Evolutionary conservation across 2,888 invertebrate species (phyloP).

Genomic region (Nycteola revayana): DNA sequence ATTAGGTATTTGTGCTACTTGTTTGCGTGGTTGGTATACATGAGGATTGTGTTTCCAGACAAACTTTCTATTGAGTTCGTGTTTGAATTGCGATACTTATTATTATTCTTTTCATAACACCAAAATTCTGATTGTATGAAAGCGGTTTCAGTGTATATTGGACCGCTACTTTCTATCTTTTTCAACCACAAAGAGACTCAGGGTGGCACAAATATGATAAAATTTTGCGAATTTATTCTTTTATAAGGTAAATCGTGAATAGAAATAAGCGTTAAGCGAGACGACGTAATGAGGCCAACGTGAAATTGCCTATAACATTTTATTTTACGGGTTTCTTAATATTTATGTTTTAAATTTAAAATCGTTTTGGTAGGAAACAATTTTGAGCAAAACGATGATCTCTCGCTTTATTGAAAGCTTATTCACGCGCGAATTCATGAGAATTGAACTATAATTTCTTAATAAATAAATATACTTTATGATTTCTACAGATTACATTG

Average conservation of each 20-base stretch:
- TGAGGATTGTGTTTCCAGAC: too few species aligned
- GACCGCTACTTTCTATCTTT: constrained; percentile 18
- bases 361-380: too few species aligned
- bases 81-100: constrained; percentile 15
- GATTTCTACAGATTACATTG: too few species aligned
- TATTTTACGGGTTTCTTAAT: constrained; percentile 16
- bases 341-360: too few species aligned
- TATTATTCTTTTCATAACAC: constrained; percentile 28
- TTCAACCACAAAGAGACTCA: constrained; percentile 21
- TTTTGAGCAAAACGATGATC: too few species aligned
- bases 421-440: too few species aligned
- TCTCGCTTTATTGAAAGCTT: too few species aligned
- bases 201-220: constrained; percentile 20
- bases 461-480: too few species aligned
- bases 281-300: constrained; percentile 41
- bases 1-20: too few species aligned
- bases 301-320: constrained; percentile 37
- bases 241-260: constrained; percentile 27
- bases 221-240: constrained; percentile 23
- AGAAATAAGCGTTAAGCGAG: constrained; percentile 38
- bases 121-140: constrained; percentile 22
- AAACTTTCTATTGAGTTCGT: constrained; percentile 21
- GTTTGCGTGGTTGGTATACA: too few species aligned
- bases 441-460: too few species aligned
- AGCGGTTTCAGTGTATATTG: constrained; percentile 23